Conservation (phyloP, 2,113 vertebrate species). For the Antechinus stuartii region DNA sequence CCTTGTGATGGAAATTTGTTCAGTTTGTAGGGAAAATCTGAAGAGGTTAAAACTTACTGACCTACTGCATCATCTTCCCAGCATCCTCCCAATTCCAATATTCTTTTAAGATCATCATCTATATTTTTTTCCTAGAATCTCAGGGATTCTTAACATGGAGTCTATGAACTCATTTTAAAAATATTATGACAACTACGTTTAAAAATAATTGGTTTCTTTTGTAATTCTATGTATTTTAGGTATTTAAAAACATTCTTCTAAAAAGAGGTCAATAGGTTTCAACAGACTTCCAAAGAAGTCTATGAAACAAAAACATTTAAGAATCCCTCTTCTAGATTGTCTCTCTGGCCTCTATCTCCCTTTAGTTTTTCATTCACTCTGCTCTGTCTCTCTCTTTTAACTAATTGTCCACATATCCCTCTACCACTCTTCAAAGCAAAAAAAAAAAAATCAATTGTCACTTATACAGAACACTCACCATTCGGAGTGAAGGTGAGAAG, state of each 20-base stretch:
- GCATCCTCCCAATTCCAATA: not conserved
- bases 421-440: not conserved
- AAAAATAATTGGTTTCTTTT: not conserved
- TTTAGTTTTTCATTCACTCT: not conserved
- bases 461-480: not conserved
- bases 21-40: too few species aligned
- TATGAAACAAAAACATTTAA: not conserved
- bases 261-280: not conserved
- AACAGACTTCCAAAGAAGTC: not conserved
- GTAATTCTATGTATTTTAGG: not conserved
- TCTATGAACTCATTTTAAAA: not conserved
- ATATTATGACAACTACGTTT: not conserved
- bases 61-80: too few species aligned
- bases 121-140: not conserved
- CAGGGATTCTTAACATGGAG: not conserved
- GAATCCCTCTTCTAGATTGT: not conserved
- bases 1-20: too few species aligned
- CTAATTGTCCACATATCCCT: not conserved
- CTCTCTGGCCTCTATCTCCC: not conserved
- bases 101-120: not conserved
- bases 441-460: not conserved
- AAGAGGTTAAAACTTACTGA: too few species aligned
- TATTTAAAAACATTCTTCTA: not conserved
- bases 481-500: not conserved
- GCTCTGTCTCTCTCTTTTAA: not conserved